Percentiles rank a stretch among this genome's conserved stretches.
Evolutionary conservation across 2,888 invertebrate species (phyloP).

Genomic region (Deilephila porcellus): DNA sequence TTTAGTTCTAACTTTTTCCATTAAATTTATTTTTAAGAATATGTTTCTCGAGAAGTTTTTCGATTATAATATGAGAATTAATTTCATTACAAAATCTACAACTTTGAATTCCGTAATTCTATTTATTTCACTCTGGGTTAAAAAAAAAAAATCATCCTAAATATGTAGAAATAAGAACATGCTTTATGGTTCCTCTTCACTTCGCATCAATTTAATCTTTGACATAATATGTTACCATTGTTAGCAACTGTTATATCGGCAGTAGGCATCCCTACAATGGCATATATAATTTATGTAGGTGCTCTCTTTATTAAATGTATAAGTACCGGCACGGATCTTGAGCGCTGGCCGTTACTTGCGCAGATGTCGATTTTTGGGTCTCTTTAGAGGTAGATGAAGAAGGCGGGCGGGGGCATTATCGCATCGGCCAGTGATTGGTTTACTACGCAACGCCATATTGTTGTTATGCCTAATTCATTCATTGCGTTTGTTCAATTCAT

Average conservation of each 20-base stretch:
- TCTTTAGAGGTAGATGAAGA: too few relatives aligned
- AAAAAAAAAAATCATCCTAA: neutral
- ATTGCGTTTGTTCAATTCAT: too few relatives aligned
- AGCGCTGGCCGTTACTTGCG: too few relatives aligned
- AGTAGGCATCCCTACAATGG: neutral
- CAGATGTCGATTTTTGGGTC: too few relatives aligned
- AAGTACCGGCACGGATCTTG: too few relatives aligned
- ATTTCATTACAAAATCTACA: neutral
- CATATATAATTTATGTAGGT: neutral
- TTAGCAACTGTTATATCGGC: neutral
- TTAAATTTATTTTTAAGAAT: neutral
- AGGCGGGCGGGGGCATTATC: too few relatives aligned
- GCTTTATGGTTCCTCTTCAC: slow-evolving; percentile 2
- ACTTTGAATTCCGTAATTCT: neutral
- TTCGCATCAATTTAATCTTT: neutral
- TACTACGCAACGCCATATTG: too few relatives aligned
- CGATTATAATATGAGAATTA: neutral
- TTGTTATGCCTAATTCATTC: too few relatives aligned
- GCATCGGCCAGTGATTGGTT: too few relatives aligned
- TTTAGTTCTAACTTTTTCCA: too few relatives aligned
- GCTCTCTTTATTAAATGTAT: too few relatives aligned
- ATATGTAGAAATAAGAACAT: neutral
- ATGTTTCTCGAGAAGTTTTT: neutral
- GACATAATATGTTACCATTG: neutral
- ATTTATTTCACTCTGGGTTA: neutral